These are phyloP conservation scores for Sabellastarte sp. DNA, from an alignment of 2,888 invertebrate species.

Conservation along the genomic window DNA sequence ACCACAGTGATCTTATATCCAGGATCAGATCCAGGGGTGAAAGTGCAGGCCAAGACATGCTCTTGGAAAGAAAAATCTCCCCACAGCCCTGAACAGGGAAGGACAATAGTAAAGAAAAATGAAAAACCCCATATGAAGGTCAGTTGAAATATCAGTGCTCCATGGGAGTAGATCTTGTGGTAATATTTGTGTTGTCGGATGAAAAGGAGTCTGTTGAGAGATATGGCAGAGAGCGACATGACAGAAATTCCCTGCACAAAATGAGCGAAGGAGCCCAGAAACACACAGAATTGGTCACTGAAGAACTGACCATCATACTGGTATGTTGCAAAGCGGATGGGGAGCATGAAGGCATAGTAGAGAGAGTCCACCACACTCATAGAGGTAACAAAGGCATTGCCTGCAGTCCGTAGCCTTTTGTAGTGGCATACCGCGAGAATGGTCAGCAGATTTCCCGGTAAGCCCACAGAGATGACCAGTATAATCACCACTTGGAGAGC, in stretches of 20 bases:
- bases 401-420: background rate
- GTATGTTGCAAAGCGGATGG: slow-evolving; percentile 7
- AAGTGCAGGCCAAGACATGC: background rate
- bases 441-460: slow-evolving; percentile 4
- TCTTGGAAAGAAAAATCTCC: background rate
- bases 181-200: background rate
- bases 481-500: slow-evolving; percentile 3
- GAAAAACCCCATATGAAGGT: background rate
- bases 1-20: background rate
- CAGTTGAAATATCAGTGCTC: background rate
- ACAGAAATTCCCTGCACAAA: background rate
- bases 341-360: slow-evolving; percentile 3
- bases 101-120: background rate
- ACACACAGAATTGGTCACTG: background rate
- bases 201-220: slow-evolving; percentile 3
- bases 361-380: slow-evolving; percentile 2
- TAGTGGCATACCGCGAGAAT: background rate
- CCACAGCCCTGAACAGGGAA: slow-evolving; percentile 2
- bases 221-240: background rate
- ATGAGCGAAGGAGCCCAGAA: background rate
- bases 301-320: background rate
- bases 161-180: background rate
- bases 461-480: background rate
- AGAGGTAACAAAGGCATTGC: slow-evolving; percentile 2
- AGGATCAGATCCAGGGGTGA: background rate